Percentiles rank a stretch among this genome's conserved stretches.
Evolutionary conservation across 2,113 vertebrate genomes (phyloP).

Genomic region (Ellobius talpinus): DNA sequence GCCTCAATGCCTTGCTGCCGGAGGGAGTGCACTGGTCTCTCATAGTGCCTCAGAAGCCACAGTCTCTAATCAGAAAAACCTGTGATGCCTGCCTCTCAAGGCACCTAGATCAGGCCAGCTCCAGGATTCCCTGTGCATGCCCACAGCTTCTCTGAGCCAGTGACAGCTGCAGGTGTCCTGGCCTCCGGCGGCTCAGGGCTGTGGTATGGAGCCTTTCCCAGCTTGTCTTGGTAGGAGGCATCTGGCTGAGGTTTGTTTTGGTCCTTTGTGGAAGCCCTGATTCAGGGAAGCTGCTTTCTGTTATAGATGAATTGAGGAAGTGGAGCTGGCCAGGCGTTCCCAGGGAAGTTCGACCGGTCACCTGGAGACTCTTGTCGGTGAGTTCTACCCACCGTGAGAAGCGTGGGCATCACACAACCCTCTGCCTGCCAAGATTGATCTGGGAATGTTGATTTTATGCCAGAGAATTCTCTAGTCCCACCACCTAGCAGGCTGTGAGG

Average conservation of each 20-base stretch:
- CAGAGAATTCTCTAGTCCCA: neutral
- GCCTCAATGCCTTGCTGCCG: neutral
- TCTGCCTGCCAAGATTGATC: conserved; percentile 29
- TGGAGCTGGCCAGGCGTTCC: conserved; percentile 99
- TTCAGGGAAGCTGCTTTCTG: conserved; percentile 72
- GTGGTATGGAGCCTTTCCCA: neutral
- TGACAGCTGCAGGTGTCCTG: neutral
- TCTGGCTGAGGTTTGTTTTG: neutral
- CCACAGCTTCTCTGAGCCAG: neutral
- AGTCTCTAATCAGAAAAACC: neutral
- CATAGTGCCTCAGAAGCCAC: neutral
- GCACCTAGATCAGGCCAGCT: neutral
- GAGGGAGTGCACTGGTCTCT: neutral
- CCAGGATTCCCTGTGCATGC: neutral
- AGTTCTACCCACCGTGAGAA: conserved; percentile 76
- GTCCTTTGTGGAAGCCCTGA: neutral
- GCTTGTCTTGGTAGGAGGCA: conserved; percentile 11
- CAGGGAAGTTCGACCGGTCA: conserved; percentile 95
- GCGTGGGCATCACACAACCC: neutral
- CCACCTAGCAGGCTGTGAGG: neutral
- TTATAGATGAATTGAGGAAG: conserved; percentile 96
- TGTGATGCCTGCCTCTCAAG: neutral
- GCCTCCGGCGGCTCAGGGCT: neutral
- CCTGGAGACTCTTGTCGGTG: conserved; percentile 98
- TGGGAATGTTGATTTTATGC: neutral